These are phyloP conservation scores for Dexiosoma caninum DNA, from an alignment of 2,888 invertebrate genomes.

Conservation along the genomic window DNA sequence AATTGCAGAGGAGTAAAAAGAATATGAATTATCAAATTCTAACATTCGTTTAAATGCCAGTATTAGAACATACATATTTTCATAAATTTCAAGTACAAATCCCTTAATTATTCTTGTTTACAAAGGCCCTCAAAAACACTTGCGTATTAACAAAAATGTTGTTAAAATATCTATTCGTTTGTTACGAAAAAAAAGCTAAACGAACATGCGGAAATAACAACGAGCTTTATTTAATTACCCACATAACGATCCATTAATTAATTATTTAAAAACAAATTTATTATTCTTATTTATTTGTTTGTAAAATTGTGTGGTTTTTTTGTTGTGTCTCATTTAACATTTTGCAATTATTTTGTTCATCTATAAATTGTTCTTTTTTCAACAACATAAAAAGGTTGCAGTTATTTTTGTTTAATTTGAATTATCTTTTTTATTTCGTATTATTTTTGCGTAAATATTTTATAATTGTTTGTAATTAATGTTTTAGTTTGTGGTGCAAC, in stretches of 20 bases:
- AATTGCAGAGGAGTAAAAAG: too few species aligned
- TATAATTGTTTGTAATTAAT: slow-evolving; percentile 38
- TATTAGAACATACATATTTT: too few species aligned
- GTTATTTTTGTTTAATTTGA: not conserved
- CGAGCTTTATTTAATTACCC: slow-evolving; percentile 50
- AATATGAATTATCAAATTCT: too few species aligned
- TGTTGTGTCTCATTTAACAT: slow-evolving; percentile 26
- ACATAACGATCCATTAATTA: slow-evolving; percentile 56
- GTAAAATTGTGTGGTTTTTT: slow-evolving; percentile 16
- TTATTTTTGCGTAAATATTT: slow-evolving; percentile 37
- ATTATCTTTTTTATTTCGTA: not conserved
- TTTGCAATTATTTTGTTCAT: slow-evolving; percentile 29
- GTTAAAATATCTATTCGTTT: slow-evolving; percentile 11
- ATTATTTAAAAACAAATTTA: slow-evolving; percentile 48
- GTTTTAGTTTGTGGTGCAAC: slow-evolving; percentile 32
- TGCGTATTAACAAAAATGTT: slow-evolving; percentile 1
- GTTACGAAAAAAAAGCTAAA: not conserved
- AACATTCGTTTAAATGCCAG: too few species aligned
- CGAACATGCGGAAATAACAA: slow-evolving; percentile 10
- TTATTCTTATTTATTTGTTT: slow-evolving; percentile 5
- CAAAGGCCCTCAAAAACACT: slow-evolving; percentile 19
- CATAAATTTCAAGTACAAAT: not conserved
- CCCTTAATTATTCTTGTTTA: slow-evolving; percentile 35
- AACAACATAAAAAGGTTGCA: not conserved
- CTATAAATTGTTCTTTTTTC: not conserved